Conservation (phyloP, 2,797 vertebrate species). For the Syngnathus acus region DNA sequence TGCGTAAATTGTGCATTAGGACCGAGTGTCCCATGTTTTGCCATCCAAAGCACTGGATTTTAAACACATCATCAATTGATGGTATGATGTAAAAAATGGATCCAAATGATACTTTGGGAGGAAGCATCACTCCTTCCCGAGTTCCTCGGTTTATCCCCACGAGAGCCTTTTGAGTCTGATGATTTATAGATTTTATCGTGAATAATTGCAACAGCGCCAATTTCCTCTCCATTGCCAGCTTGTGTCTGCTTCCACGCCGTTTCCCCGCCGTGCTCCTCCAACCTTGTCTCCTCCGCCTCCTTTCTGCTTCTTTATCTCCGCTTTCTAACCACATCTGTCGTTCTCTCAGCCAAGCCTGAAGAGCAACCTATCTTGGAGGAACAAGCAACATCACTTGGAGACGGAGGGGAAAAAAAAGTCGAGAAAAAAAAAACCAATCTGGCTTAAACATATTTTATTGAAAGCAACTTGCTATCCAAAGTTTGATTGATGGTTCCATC, state of each 20-base stretch:
- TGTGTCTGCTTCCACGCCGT: background rate
- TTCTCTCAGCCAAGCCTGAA: slow-evolving; percentile 12
- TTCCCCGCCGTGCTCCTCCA: background rate
- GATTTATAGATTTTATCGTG: slow-evolving; percentile 22
- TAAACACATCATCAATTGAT: background rate
- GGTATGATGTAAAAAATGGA: background rate
- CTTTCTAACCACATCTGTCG: slow-evolving; percentile 1
- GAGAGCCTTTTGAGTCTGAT: slow-evolving; percentile 15
- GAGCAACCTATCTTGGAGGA: slow-evolving; percentile 14
- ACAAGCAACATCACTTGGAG: background rate
- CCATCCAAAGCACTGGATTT: background rate
- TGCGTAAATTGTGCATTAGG: background rate
- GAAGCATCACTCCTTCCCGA: background rate
- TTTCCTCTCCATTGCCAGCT: slow-evolving; percentile 14
- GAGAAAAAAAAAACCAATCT: background rate
- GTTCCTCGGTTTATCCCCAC: slow-evolving; percentile 8
- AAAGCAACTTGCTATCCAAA: background rate
- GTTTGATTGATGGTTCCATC: background rate
- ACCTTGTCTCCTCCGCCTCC: slow-evolving; percentile 12
- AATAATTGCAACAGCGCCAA: slow-evolving; percentile 16
- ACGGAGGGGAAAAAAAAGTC: background rate
- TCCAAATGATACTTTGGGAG: slow-evolving; percentile 15
- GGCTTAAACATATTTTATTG: background rate
- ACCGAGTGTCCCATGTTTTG: background rate
- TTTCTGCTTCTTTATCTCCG: slow-evolving; percentile 1